Conservation (phyloP, 2,888 invertebrate genomes). For the Cactoblastis cactorum region DNA sequence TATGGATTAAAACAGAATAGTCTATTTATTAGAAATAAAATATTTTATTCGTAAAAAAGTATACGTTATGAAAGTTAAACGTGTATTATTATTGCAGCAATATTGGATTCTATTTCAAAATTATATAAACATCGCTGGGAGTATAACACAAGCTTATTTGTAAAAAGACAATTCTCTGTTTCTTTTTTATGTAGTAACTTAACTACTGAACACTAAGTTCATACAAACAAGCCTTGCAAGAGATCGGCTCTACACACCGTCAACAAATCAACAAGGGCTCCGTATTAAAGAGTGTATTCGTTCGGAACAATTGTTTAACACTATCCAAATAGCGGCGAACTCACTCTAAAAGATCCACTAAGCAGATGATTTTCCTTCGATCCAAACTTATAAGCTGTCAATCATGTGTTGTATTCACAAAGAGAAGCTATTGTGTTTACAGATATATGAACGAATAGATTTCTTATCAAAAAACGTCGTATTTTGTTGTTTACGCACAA, state of each 20-base stretch:
- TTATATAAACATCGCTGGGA: too few species aligned
- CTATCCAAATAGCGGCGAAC: conserved; percentile 73
- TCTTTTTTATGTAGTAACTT: too few species aligned
- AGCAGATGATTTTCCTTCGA: conserved; percentile 73
- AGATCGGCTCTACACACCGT: conserved; percentile 41
- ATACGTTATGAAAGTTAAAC: too few species aligned
- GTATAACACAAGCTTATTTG: too few species aligned
- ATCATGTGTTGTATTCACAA: conserved; percentile 56
- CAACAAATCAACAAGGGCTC: conserved; percentile 45
- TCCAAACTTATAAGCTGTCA: conserved; percentile 60
- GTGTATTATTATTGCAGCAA: too few species aligned
- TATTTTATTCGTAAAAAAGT: too few species aligned
- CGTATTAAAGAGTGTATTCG: conserved; percentile 60
- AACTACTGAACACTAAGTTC: background rate
- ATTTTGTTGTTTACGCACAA: background rate
- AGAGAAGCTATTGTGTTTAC: conserved; percentile 23
- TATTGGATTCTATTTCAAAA: too few species aligned
- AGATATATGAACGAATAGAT: background rate
- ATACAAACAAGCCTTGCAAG: background rate
- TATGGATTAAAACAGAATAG: too few species aligned
- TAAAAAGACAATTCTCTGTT: too few species aligned
- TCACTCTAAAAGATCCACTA: conserved; percentile 63
- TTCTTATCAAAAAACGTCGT: background rate
- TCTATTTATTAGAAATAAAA: too few species aligned
- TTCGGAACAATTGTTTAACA: conserved; percentile 76